Evolutionary conservation across 2,888 invertebrate species (phyloP).

Genomic region (Ditylenchus weischeri): DNA sequence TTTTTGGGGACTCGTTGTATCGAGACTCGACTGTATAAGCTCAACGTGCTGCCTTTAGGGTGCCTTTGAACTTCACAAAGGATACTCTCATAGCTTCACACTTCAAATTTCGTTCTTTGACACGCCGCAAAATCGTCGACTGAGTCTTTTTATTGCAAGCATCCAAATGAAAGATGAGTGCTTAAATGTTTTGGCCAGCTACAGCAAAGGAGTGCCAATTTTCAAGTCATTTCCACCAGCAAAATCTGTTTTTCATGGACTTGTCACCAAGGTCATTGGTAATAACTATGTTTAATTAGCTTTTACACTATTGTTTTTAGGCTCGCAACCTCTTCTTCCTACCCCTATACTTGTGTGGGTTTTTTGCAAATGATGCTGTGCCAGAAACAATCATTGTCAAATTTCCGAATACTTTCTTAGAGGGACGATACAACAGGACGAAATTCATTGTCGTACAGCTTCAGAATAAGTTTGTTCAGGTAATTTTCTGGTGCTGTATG

Average conservation of each 20-base stretch:
- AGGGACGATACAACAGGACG: conserved; percentile 28
- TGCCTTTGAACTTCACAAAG: conserved; percentile 19
- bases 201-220: conserved; percentile 27
- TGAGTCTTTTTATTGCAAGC: conserved; percentile 35
- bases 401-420: conserved; percentile 36
- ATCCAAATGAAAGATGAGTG: conserved; percentile 20
- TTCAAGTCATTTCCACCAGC: conserved; percentile 15
- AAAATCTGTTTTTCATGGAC: background rate
- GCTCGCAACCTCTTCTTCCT: conserved; percentile 39
- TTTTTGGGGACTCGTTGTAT: too few relatives aligned
- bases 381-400: conserved; percentile 21
- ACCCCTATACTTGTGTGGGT: conserved; percentile 50
- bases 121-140: conserved; percentile 20
- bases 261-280: background rate
- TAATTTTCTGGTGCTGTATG: background rate
- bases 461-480: conserved; percentile 52
- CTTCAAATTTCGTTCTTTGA: conserved; percentile 31
- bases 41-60: background rate
- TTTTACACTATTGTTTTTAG: conserved; percentile 21
- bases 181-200: conserved; percentile 14
- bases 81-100: conserved; percentile 34
- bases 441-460: conserved; percentile 42
- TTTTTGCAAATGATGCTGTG: conserved; percentile 34
- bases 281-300: background rate
- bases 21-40: background rate